A percentile compares a stretch with the other conserved stretches of the same genome.
These are phyloP conservation scores for Botia kubotai DNA, from an alignment of 2,797 vertebrate genomes.

Conservation along the genomic window DNA sequence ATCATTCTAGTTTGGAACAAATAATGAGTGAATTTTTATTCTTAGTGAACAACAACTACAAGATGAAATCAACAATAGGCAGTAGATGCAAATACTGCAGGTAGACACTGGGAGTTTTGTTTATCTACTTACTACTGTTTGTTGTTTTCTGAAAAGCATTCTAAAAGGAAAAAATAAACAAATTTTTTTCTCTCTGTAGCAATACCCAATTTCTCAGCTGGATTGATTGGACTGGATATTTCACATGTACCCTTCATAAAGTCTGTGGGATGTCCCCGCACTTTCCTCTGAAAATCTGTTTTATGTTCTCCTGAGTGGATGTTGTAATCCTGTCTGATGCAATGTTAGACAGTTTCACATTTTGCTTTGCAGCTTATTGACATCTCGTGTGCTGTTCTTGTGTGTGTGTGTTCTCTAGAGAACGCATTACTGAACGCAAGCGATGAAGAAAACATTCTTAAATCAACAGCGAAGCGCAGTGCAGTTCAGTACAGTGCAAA, in stretches of 20 bases:
- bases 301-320: slow-evolving; percentile 45
- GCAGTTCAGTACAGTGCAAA: not conserved
- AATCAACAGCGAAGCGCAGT: not conserved
- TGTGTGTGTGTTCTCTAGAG: slow-evolving; percentile 31
- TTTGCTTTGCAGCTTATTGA: slow-evolving; percentile 55
- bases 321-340: slow-evolving; percentile 45
- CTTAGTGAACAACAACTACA: not conserved
- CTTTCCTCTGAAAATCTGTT: slow-evolving; percentile 14
- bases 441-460: not conserved
- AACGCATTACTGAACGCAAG: slow-evolving; percentile 41
- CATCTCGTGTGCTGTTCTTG: slow-evolving; percentile 21
- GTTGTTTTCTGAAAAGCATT: not conserved
- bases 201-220: not conserved
- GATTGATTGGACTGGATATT: slow-evolving; percentile 5
- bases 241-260: not conserved
- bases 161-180: not conserved
- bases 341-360: slow-evolving; percentile 42
- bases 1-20: not conserved
- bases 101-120: not conserved
- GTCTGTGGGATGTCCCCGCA: not conserved
- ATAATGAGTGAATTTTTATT: not conserved
- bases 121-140: not conserved
- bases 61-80: not conserved
- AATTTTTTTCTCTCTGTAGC: not conserved
- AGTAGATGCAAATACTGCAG: not conserved